A percentile compares a stretch with the other conserved stretches of the same genome.
Conservation (phyloP, 2,888 invertebrate species). For the Norana najaformis region DNA sequence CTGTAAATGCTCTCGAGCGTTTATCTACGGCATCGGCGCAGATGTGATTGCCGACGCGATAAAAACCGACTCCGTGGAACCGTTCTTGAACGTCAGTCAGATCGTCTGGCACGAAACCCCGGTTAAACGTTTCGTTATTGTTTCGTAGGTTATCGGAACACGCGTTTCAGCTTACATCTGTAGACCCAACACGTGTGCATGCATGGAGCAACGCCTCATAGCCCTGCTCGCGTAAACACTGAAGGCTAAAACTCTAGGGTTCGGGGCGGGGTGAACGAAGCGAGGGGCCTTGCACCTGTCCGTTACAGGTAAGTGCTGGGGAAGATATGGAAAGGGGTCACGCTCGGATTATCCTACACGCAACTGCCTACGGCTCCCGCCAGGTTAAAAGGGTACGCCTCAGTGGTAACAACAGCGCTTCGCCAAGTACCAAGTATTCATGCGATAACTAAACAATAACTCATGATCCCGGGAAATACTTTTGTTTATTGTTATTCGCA, state of each 20-base stretch:
- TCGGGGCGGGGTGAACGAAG: not conserved
- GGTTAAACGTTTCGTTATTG: not conserved
- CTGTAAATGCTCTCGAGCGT: not conserved
- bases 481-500: not conserved
- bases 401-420: not conserved
- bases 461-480: not conserved
- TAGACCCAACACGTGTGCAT: not conserved
- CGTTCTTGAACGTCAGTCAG: not conserved
- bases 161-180: conserved; percentile 4
- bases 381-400: not conserved
- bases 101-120: not conserved
- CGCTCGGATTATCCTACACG: not conserved
- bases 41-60: not conserved
- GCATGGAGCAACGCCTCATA: not conserved
- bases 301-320: not conserved
- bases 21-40: not conserved
- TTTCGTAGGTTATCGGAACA: not conserved
- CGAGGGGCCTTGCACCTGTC: too few relatives aligned
- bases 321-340: not conserved
- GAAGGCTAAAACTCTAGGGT: not conserved
- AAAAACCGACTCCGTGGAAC: not conserved
- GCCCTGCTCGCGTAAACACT: not conserved
- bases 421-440: not conserved
- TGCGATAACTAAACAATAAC: not conserved
- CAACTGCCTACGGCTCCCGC: not conserved